Conservation (phyloP, 2,797 vertebrate species). For the Harpagifer antarcticus region DNA sequence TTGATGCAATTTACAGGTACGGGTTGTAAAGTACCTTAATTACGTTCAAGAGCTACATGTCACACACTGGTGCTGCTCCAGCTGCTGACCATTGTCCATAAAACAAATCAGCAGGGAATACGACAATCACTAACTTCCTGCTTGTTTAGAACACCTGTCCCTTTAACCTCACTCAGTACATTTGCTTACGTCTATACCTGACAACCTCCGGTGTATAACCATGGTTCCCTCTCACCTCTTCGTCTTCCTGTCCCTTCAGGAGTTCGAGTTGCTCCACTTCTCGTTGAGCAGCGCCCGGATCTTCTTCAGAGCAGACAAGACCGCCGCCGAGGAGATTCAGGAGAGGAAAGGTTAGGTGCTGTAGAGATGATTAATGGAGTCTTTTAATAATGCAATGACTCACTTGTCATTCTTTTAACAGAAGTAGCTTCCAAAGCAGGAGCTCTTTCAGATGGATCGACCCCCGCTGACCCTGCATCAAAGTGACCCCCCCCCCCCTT, state of each 20-base stretch:
- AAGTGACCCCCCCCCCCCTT: constrained; percentile 84
- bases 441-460: constrained; percentile 67
- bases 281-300: constrained; percentile 98
- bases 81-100: not conserved
- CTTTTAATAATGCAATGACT: constrained; percentile 55
- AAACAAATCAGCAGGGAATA: not conserved
- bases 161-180: not conserved
- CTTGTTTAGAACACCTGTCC: not conserved
- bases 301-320: constrained; percentile 99
- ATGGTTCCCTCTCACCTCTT: not conserved
- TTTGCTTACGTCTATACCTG: not conserved
- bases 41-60: not conserved
- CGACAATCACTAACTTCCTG: not conserved
- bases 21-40: not conserved
- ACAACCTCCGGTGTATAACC: not conserved
- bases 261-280: constrained; percentile 98
- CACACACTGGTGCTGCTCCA: not conserved
- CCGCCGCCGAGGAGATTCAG: constrained; percentile 96
- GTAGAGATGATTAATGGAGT: constrained; percentile 17
- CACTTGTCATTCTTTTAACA: constrained; percentile 63
- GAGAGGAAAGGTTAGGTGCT: constrained; percentile 90
- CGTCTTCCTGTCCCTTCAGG: constrained; percentile 80
- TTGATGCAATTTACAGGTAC: not conserved
- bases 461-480: constrained; percentile 81
- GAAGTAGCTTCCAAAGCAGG: constrained; percentile 87